These are phyloP conservation scores for Enoplolaimus lenunculus DNA, from an alignment of 2,888 invertebrate species.

Conservation along the genomic window DNA sequence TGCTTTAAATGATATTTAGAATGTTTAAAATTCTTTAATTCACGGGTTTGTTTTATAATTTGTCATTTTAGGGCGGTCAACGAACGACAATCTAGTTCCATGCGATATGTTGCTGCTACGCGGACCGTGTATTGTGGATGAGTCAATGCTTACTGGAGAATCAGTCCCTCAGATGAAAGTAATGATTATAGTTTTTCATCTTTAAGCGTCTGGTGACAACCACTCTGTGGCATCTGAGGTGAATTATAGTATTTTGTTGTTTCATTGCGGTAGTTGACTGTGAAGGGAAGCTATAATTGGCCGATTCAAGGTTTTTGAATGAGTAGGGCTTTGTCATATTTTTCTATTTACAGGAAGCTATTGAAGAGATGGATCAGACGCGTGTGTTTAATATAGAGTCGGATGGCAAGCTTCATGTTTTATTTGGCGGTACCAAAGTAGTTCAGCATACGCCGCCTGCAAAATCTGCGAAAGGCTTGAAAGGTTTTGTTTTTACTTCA, in stretches of 20 bases:
- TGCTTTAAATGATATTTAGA: background rate
- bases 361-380: constrained; percentile 53
- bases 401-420: constrained; percentile 77
- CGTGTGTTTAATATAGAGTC: constrained; percentile 54
- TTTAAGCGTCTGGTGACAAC: background rate
- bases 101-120: constrained; percentile 84
- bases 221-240: no score
- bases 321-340: no score
- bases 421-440: constrained; percentile 93
- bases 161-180: constrained; percentile 94
- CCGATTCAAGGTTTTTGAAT: no score
- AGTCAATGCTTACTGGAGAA: constrained; percentile 96
- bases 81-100: constrained; percentile 75
- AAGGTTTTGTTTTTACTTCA: constrained; percentile 44
- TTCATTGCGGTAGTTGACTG: no score
- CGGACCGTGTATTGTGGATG: constrained; percentile 94
- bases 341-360: constrained; percentile 55
- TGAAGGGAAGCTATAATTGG: no score
- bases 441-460: constrained; percentile 89
- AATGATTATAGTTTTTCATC: constrained; percentile 16
- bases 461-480: constrained; percentile 61
- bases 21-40: constrained; percentile 1
- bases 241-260: no score
- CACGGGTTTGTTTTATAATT: no score
- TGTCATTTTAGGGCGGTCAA: constrained; percentile 53